Evolutionary conservation across 2,797 vertebrate species (phyloP).

Genomic region (Chelmon rostratus): DNA sequence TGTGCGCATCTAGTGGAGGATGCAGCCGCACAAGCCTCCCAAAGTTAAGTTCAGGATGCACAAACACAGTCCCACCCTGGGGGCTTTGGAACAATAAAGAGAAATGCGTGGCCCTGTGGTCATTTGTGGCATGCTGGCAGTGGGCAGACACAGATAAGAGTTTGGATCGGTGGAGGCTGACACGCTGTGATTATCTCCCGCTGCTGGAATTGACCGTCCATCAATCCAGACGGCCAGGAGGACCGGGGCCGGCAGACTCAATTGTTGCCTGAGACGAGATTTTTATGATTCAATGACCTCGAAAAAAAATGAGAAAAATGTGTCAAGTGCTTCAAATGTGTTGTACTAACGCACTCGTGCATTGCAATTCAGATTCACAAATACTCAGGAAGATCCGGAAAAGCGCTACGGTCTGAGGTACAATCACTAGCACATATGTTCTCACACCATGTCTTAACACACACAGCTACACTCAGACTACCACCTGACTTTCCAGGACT

Average conservation of each 20-base stretch:
- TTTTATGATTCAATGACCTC: conserved; percentile 78
- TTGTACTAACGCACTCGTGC: conserved; percentile 14
- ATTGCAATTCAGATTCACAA: conserved; percentile 47
- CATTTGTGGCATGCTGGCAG: conserved; percentile 77
- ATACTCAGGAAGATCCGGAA: conserved; percentile 21
- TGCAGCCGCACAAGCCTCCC: conserved; percentile 30
- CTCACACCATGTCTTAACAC: conserved; percentile 36
- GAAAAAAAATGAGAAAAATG: conserved; percentile 47
- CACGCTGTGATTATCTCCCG: conserved; percentile 82
- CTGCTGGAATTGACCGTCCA: conserved; percentile 81
- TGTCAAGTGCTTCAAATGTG: conserved; percentile 63
- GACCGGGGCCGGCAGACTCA: conserved; percentile 63
- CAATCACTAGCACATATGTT: conserved; percentile 59
- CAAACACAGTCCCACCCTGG: conserved; percentile 52
- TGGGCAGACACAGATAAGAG: conserved; percentile 84
- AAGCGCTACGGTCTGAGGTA: conserved; percentile 30
- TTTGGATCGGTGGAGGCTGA: conserved; percentile 83
- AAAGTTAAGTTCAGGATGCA: conserved; percentile 42
- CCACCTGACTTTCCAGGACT: conserved; percentile 64
- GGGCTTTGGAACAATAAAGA: conserved; percentile 76
- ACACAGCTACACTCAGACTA: conserved; percentile 25
- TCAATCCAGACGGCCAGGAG: conserved; percentile 77
- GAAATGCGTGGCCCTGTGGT: conserved; percentile 75
- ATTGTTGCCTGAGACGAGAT: conserved; percentile 72
- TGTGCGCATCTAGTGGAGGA: conserved; percentile 28